Base-by-base conservation (phyloP, 2,113 vertebrate genomes). In the Tetraodon nigroviridis region DNA sequence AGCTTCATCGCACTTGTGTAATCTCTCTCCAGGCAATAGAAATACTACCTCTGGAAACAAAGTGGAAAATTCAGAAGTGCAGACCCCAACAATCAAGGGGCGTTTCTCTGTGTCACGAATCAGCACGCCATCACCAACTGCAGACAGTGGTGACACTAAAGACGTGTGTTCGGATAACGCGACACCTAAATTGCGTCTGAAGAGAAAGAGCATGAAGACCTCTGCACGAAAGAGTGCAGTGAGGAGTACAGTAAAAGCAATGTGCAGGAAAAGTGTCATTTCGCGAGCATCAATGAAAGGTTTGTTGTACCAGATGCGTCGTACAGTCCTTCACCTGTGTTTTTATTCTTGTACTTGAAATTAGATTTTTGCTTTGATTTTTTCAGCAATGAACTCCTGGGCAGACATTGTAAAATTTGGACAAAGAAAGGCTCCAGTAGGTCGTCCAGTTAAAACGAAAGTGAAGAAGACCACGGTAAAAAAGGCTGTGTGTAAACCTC, bases 321-420 rank as follows among this genome's bases (percentile, higher is more conserved):
- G 15, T 17, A 16, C 14, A 50, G 15, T 15, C 20, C 6, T 21
- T 27, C 24, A 27, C 6, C 3, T 13, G 5, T 20, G 11, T 49
- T 24, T 21, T 22, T 29, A 17, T 10, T 51, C 20, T 29, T 37
- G 32, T 37, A 37, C 32, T 4, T 37, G 7, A 37, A 37, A 37
- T 51, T 51, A 17, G 1, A 12, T 37, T 37, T 37, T 14, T 24
- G 1, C 44, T 46, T 24, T 13, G 14, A 5, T 22, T 51, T 51
- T 70, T 67, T 22, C 52, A 94, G 94, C 89, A 61, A 51, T 73
- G 37, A 88, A 64, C 58, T 90, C 92, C 45, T 96, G 90, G 90
- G 93, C 92, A 24, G 89, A 95, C 29, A 85, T 92, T 58, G 94
- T 96, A 47, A 94, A 92, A 84, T 82, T 85, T 61, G 94, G 94